Evolutionary conservation across 2,888 invertebrate species (phyloP).

Genomic region (Tipula unca): DNA sequence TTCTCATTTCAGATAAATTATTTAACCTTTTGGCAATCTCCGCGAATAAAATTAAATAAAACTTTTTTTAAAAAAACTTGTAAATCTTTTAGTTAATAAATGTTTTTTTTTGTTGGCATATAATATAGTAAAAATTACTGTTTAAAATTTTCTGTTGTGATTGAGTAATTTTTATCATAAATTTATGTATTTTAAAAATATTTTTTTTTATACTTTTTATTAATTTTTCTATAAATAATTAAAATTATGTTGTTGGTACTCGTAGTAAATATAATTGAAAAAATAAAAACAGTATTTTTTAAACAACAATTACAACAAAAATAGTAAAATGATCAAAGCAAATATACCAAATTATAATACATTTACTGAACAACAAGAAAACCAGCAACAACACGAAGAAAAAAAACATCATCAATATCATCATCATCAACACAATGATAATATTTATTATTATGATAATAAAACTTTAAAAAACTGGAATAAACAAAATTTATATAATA

Average conservation of each 20-base stretch:
- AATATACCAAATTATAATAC: neutral
- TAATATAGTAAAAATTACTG: neutral
- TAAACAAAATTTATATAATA: neutral
- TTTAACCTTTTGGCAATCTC: neutral
- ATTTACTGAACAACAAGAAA: neutral
- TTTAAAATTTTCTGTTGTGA: neutral
- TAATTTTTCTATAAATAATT: neutral
- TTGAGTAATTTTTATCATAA: neutral
- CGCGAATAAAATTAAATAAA: neutral
- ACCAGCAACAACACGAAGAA: neutral
- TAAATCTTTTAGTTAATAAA: neutral
- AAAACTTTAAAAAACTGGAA: neutral
- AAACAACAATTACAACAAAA: neutral
- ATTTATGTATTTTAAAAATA: neutral
- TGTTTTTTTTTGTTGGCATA: neutral
- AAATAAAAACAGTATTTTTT: neutral
- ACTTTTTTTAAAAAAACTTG: neutral
- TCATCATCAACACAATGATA: neutral
- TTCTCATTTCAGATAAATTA: neutral
- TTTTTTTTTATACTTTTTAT: neutral
- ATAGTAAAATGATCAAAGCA: neutral
- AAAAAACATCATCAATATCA: neutral
- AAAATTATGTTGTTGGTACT: neutral
- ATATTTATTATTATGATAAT: neutral
- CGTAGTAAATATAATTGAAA: neutral